phyloP scores from a whole-genome alignment of 1,140 invertebrate genomes.

The Berghia stephanieae region DNA sequence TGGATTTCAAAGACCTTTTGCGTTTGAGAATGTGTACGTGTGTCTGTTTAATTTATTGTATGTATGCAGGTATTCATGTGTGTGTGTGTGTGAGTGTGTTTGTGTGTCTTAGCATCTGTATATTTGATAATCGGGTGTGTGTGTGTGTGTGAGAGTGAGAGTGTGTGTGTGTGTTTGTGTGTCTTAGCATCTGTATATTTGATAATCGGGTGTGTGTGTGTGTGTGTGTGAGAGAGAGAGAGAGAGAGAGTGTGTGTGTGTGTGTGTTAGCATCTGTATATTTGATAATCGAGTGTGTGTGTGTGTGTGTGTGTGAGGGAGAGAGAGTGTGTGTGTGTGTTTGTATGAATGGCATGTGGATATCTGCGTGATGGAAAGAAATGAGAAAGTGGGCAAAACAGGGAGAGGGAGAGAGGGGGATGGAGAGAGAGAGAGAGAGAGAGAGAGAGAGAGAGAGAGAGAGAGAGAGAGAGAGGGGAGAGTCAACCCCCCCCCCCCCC shows the following conservation, averaged over 20 bases:
- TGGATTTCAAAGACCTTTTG: background rate
- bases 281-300: too few species aligned
- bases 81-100: background rate
- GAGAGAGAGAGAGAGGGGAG: too few species aligned
- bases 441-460: too few species aligned
- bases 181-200: background rate
- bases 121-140: background rate
- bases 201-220: background rate
- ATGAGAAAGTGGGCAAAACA: slow-evolving; percentile 68
- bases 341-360: slow-evolving; percentile 94
- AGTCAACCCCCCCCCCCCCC: too few species aligned
- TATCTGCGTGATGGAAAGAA: slow-evolving; percentile 70
- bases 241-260: slow-evolving; percentile 72
- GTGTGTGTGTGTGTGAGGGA: too few species aligned
- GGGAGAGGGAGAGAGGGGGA: slow-evolving; percentile 72
- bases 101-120: background rate
- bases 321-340: too few species aligned
- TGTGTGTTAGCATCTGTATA: slow-evolving; percentile 96
- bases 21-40: background rate
- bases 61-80: background rate
- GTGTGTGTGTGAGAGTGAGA: background rate
- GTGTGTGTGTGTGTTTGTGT: background rate
- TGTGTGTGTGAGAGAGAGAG: too few species aligned
- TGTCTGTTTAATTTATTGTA: background rate
- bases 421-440: too few species aligned